Evolutionary conservation across 2,888 invertebrate species (phyloP).

Genomic region (Hylaea fasciaria): DNA sequence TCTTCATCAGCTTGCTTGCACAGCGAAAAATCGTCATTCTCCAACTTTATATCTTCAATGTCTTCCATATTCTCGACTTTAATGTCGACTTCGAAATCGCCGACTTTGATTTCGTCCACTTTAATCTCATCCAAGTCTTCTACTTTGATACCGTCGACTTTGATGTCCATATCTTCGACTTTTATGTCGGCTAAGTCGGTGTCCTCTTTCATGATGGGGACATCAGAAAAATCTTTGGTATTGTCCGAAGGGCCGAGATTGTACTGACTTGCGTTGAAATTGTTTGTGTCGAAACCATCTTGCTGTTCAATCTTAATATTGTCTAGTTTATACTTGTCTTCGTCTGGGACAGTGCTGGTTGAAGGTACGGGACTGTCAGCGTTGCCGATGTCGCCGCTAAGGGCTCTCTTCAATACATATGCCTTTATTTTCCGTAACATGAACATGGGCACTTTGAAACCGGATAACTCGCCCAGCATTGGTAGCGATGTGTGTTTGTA

Average conservation of each 20-base stretch:
- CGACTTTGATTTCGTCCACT: conserved; percentile 75
- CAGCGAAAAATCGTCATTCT: conserved; percentile 72
- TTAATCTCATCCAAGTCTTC: conserved; percentile 76
- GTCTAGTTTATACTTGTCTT: conserved; percentile 67
- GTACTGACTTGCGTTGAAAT: conserved; percentile 74
- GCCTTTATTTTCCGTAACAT: conserved; percentile 90
- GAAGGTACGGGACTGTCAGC: conserved; percentile 74
- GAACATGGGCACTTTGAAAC: conserved; percentile 90
- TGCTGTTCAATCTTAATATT: conserved; percentile 74
- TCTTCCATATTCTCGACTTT: conserved; percentile 77
- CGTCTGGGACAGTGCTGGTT: conserved; percentile 65
- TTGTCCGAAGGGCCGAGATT: conserved; percentile 66
- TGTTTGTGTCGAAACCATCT: conserved; percentile 68
- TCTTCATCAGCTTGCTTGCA: conserved; percentile 73
- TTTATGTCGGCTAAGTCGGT: conserved; percentile 78
- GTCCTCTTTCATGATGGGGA: conserved; percentile 72
- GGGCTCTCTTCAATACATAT: conserved; percentile 81
- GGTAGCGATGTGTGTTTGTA: conserved; percentile 87
- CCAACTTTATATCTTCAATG: conserved; percentile 77
- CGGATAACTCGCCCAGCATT: conserved; percentile 88
- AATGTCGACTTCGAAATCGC: conserved; percentile 70
- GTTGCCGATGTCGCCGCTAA: conserved; percentile 66
- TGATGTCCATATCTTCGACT: conserved; percentile 79
- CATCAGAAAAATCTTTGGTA: conserved; percentile 70
- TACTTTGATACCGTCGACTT: conserved; percentile 75